Evolutionary conservation across 2,888 invertebrate genomes (phyloP).

Genomic region (Lasioglossum vierecki): DNA sequence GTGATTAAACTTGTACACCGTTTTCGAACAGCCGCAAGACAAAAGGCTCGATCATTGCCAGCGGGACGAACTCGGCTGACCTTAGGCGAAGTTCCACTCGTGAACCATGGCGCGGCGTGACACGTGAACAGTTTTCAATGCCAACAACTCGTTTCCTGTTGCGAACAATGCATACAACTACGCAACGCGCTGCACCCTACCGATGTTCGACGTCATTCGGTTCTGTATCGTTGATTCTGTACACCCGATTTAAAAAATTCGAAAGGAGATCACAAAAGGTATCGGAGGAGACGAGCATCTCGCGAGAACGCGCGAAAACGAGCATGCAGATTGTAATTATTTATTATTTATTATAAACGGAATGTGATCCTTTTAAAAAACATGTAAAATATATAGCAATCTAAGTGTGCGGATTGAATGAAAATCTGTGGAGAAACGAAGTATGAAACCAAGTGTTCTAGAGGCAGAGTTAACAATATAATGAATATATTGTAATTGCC

Average conservation of each 20-base stretch:
- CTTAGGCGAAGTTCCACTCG: constrained; percentile 35
- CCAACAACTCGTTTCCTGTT: constrained; percentile 53
- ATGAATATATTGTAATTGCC: not conserved
- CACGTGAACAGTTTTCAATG: constrained; percentile 66
- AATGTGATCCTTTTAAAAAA: too few species aligned
- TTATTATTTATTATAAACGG: too few species aligned
- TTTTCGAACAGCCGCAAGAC: not conserved
- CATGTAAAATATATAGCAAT: too few species aligned
- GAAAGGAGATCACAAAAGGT: not conserved
- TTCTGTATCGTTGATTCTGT: constrained; percentile 23
- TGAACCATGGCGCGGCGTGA: constrained; percentile 19
- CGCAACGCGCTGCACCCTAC: constrained; percentile 45
- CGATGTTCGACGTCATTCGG: constrained; percentile 39
- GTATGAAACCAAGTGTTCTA: too few species aligned
- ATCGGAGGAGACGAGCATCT: not conserved
- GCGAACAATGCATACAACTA: constrained; percentile 64
- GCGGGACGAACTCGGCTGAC: not conserved
- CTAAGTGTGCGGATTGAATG: too few species aligned
- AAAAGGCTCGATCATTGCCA: not conserved
- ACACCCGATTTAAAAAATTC: not conserved
- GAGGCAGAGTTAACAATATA: too few species aligned
- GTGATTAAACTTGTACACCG: not conserved
- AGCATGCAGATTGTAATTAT: not conserved
- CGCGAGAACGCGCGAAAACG: not conserved
- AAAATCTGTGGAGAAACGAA: too few species aligned